phyloP scores from a whole-genome alignment of 2,888 invertebrate genomes.

The Acrobasis repandana region DNA sequence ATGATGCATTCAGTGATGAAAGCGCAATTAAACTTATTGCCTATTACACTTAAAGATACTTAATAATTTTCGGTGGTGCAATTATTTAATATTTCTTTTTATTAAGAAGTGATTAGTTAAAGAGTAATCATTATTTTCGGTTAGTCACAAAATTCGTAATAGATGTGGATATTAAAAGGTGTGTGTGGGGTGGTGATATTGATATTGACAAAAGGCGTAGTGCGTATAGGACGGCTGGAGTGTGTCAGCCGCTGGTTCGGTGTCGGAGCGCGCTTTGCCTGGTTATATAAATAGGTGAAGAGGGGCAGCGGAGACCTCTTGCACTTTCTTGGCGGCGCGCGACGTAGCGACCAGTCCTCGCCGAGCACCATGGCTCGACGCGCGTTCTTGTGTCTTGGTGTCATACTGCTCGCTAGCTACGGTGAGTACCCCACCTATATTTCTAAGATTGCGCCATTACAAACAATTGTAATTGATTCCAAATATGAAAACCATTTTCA shows the following conservation, averaged over 20 bases:
- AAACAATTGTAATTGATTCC: slow-evolving; percentile 30
- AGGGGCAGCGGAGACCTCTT: slow-evolving; percentile 78
- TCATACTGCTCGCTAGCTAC: slow-evolving; percentile 71
- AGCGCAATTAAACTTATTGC: not conserved
- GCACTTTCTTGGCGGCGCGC: slow-evolving; percentile 77
- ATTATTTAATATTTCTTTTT: slow-evolving; percentile 33
- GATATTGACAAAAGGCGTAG: slow-evolving; percentile 58
- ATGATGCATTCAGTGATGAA: not conserved
- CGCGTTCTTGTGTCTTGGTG: slow-evolving; percentile 77
- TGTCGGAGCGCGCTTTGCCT: slow-evolving; percentile 55
- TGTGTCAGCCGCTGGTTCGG: slow-evolving; percentile 47
- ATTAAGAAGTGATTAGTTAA: slow-evolving; percentile 42
- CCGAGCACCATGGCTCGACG: slow-evolving; percentile 82
- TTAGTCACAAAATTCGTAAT: slow-evolving; percentile 50
- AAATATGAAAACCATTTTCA: slow-evolving; percentile 30
- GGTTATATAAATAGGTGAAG: slow-evolving; percentile 82
- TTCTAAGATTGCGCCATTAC: slow-evolving; percentile 18
- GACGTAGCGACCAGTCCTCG: slow-evolving; percentile 71
- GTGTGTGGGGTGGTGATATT: slow-evolving; percentile 47
- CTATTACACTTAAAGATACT: not conserved
- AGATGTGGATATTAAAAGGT: slow-evolving; percentile 67
- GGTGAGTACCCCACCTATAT: slow-evolving; percentile 65
- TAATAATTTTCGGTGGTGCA: slow-evolving; percentile 7
- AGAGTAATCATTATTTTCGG: slow-evolving; percentile 46
- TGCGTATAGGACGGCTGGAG: slow-evolving; percentile 62